These are phyloP conservation scores for Crotalus helleri DNA, from an alignment of 2,113 vertebrate genomes.

Conservation along the genomic window DNA sequence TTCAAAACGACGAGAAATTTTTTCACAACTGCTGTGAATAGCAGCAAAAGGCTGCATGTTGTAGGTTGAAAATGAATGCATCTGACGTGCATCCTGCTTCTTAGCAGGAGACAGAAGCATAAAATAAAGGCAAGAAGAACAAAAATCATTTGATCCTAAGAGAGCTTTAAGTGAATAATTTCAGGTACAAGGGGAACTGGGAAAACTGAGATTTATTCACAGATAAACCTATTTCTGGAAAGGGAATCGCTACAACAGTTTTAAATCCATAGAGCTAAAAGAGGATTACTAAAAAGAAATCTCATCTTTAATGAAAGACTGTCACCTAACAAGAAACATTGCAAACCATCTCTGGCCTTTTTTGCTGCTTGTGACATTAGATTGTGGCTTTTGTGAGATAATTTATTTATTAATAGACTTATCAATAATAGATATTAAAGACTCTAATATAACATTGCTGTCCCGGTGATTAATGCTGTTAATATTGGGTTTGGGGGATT, in stretches of 20 bases:
- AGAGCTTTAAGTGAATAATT: not conserved
- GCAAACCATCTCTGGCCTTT: not conserved
- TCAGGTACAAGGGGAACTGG: not conserved
- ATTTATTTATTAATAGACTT: not conserved
- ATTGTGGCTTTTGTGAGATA: not conserved
- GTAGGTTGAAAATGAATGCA: not conserved
- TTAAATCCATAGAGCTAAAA: not conserved
- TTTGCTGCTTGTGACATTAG: not conserved
- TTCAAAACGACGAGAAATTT: not conserved
- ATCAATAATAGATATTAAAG: not conserved
- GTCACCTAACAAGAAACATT: not conserved
- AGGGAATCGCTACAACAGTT: not conserved
- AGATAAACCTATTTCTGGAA: not conserved
- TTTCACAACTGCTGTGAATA: not conserved
- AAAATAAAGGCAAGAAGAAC: not conserved
- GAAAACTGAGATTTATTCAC: not conserved
- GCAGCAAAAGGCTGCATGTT: conserved; percentile 10
- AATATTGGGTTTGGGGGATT: not conserved
- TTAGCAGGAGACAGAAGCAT: conserved; percentile 9
- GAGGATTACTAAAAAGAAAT: not conserved
- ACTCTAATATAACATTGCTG: not conserved
- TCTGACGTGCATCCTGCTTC: not conserved
- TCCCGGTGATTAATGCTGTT: not conserved
- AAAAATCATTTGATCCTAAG: not conserved
- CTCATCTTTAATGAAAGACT: not conserved